Evolutionary conservation across 2,113 vertebrate genomes (phyloP).

Genomic region (Halcyon senegalensis): DNA sequence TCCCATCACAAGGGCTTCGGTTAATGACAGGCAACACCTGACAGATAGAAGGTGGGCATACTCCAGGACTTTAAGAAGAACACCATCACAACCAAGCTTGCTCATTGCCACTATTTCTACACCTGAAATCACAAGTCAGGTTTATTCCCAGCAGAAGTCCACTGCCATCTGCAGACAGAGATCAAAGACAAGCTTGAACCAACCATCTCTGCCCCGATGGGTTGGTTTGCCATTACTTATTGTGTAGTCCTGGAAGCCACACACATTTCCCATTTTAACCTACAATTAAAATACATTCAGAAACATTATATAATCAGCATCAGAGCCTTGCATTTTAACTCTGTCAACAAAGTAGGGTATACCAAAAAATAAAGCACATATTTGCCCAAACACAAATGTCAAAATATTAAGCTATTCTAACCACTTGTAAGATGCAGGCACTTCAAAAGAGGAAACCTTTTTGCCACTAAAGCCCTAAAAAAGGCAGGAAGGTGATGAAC

Average conservation of each 20-base stretch:
- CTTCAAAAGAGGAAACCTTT: background rate
- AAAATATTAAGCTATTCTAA: background rate
- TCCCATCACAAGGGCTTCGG: background rate
- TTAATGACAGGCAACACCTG: background rate
- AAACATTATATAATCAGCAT: background rate
- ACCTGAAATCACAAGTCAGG: background rate
- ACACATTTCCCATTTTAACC: background rate
- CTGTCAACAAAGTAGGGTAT: background rate
- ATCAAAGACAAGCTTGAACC: background rate
- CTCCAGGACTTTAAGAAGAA: background rate
- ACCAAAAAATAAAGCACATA: background rate
- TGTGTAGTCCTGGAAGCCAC: background rate
- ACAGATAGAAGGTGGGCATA: background rate
- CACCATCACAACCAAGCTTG: background rate
- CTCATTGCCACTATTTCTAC: background rate
- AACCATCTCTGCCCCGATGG: accelerated
- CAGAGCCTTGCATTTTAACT: background rate
- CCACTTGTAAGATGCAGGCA: background rate
- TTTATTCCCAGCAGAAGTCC: background rate
- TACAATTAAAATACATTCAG: background rate
- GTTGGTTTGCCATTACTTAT: background rate
- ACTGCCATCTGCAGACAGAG: background rate
- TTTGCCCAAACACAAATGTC: background rate
- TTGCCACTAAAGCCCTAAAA: background rate
- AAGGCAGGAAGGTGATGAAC: background rate